Base-by-base conservation (phyloP, 2,113 vertebrate species). In the Pollachius pollachius region DNA sequence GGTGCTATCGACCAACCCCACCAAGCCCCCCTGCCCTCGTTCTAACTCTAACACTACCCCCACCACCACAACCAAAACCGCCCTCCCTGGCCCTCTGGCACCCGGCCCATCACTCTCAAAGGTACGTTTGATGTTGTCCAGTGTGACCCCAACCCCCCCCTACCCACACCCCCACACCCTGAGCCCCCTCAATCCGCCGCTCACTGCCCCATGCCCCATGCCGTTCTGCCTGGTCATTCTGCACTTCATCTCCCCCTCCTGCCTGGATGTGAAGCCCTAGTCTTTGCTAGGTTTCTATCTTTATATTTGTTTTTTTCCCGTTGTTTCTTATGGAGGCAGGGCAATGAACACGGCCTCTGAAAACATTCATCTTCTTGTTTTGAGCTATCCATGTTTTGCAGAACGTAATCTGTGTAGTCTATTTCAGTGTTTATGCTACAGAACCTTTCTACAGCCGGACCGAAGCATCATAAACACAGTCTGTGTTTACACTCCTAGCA, bases 41-140 rank as follows among this genome's bases (percentile, higher is more conserved):
- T 72, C 78, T 81, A 75, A 74, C 73, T 83, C 87, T 89, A 90
- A 90, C 41, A 48, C 41, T 13, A 13, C 41, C 41, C 41, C 11
- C 41, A 48, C 41, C 41, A 13, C 41, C 41, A 48, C 41, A 48
- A 48, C 41, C 41, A 48, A 48, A 48, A 48, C 41, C 41, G 8
- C 41, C 87, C 79, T 72, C 70, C 76, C 84, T 70, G 80, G 82
- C 78, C 82, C 3, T 79, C 78, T 81, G 63, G 79, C 65, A 34
- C 77, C 81, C 85, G 86, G 77, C 57, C 78, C 41, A 78, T 72
- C 74, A 63, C 59, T 77, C 81, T 82, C 81, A 85, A 89, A 90
- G 90, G 89, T 90, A 90, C 65, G 87, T 90, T 89, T 69, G 52
- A 73, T 84, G 85, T 84, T 48, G 79, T 84, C 80, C 48, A 52